These are phyloP conservation scores for Trachymyrmex septentrionalis DNA, from an alignment of 1,140 invertebrate genomes.

Conservation along the genomic window DNA sequence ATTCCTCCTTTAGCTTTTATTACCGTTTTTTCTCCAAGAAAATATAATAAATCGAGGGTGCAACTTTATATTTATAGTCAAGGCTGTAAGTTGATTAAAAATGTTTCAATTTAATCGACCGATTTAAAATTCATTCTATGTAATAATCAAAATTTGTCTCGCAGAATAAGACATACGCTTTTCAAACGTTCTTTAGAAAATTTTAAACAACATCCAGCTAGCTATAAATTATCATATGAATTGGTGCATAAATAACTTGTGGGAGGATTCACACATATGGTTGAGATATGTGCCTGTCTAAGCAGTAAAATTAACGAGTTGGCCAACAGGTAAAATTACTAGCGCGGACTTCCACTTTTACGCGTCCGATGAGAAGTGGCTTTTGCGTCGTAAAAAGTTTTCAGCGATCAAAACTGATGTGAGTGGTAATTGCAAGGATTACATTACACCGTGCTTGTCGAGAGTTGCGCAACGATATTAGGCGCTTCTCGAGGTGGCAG, in stretches of 20 bases:
- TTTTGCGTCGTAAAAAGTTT: slow-evolving; percentile 58
- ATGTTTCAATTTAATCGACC: background rate
- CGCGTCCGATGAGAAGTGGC: slow-evolving; percentile 32
- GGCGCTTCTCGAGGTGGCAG: slow-evolving; percentile 9
- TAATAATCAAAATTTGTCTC: background rate
- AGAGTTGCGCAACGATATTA: slow-evolving; percentile 65
- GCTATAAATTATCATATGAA: slow-evolving; percentile 33
- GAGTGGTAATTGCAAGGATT: slow-evolving; percentile 62
- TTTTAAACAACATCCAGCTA: background rate
- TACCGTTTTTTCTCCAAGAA: too few relatives aligned
- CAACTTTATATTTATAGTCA: too few relatives aligned
- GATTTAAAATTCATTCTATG: background rate
- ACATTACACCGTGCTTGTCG: slow-evolving; percentile 40
- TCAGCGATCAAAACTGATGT: slow-evolving; percentile 49
- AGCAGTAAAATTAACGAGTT: slow-evolving; percentile 57
- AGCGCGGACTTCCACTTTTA: slow-evolving; percentile 49
- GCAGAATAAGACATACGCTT: background rate
- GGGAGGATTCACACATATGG: background rate
- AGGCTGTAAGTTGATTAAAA: background rate
- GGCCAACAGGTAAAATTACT: slow-evolving; percentile 62
- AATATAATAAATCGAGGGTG: too few relatives aligned
- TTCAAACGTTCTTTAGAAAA: background rate
- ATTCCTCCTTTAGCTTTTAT: too few relatives aligned
- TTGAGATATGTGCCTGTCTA: background rate
- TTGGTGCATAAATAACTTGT: slow-evolving; percentile 3